Base-by-base conservation (phyloP, 2,113 vertebrate species). In the Datnioides undecimradiatus region DNA sequence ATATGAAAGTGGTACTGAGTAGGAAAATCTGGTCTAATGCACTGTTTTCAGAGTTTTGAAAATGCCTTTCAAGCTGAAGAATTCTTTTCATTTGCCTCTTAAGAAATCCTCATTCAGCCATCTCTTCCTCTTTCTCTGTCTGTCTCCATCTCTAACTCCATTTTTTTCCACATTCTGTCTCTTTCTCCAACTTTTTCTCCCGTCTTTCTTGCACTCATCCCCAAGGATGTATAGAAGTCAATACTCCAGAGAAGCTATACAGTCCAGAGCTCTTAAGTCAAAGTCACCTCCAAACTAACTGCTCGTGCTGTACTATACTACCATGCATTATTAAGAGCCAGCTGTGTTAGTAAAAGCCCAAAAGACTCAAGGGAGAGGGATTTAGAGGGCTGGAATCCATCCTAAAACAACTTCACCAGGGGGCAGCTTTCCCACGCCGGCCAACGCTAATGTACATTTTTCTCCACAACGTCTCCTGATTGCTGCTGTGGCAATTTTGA, bases 251-350 rank as follows among this genome's bases (percentile, higher is more conserved):
- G 65, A 36, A 60, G 33, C 43, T 41, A 33, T 60, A 55, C 48
- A 72, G 60, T 77, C 51, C 68, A 80, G 36, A 73, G 73, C 75
- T 84, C 70, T 76, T 87, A 83, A 89, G 78, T 76, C 85, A 90
- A 90, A 87, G 89, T 93, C 87, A 90, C 85, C 85, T 88, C 79
- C 85, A 89, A 74, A 83, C 74, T 36, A 59, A 73, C 73, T 80
- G 82, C 79, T 74, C 14, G 21, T 58, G 31, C 73, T 58, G 48
- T 52, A 52, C 65, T 59, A 16, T 63, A 72, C 58, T 38, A 27
- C 29, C 69, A 84, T 87, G 76, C 65, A 85, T 91, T 86, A 89
- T 90, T 84, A 80, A 84, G 27, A 77, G 54, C 74, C 55, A 58
- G 43, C 79, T 73, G 74, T 71, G 82, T 74, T 67, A 21, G 78